Percentiles rank a stretch among this genome's conserved stretches.
These are phyloP conservation scores for Orgyia antiqua DNA, from an alignment of 2,888 invertebrate species.

Conservation along the genomic window DNA sequence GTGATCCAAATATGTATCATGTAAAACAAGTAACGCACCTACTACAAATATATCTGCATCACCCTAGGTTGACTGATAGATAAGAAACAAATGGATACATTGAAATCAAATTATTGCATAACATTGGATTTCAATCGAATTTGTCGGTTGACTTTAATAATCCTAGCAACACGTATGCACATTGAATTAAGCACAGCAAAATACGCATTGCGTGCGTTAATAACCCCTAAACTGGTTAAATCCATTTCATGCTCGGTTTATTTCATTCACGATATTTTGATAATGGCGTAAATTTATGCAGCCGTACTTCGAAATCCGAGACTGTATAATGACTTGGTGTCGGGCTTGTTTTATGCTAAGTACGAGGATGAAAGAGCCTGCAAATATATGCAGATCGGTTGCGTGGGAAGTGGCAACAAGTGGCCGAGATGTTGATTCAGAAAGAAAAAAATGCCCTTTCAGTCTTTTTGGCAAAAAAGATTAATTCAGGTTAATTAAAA, in stretches of 20 bases:
- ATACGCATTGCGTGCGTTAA: conserved; percentile 67
- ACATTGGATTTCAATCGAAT: too few species aligned
- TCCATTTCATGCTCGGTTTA: conserved; percentile 55
- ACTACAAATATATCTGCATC: too few species aligned
- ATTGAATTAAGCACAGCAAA: too few species aligned
- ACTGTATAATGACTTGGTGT: conserved; percentile 71
- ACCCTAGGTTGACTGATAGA: too few species aligned
- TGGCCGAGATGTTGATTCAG: conserved; percentile 50
- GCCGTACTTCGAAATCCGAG: conserved; percentile 64
- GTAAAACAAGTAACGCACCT: too few species aligned
- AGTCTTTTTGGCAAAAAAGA: conserved; percentile 45
- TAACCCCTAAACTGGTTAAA: conserved; percentile 64
- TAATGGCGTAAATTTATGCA: conserved; percentile 69
- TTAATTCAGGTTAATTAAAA: conserved; percentile 59
- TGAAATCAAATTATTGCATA: too few species aligned
- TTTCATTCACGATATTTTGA: conserved; percentile 73
- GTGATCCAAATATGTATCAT: too few species aligned
- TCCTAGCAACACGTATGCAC: too few species aligned
- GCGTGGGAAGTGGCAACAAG: conserved; percentile 77
- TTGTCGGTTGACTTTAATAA: too few species aligned
- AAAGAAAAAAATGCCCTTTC: conserved; percentile 41
- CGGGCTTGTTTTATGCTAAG: conserved; percentile 75
- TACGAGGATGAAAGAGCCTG: conserved; percentile 65
- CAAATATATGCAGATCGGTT: conserved; percentile 70
- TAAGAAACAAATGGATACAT: too few species aligned